Percentiles rank a stretch among this genome's conserved stretches.
These are phyloP conservation scores for Chrysemys picta DNA, from an alignment of 2,113 vertebrate genomes.

Conservation along the genomic window DNA sequence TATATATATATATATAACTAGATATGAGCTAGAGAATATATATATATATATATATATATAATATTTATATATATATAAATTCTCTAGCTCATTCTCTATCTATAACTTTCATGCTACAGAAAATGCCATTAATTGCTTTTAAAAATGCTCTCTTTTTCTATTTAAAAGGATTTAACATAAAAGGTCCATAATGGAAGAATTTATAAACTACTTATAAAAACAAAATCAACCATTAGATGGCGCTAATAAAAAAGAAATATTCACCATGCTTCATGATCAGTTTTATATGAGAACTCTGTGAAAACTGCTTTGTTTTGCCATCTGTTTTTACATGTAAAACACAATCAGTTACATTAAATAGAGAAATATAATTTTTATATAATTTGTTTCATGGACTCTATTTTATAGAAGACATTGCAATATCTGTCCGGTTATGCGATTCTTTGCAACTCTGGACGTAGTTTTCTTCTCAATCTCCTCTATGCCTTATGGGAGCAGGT, in stretches of 20 bases:
- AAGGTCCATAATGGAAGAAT: background rate
- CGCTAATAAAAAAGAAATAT: slow-evolving; percentile 77
- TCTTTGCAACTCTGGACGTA: background rate
- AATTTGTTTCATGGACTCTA: background rate
- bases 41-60: too few species aligned
- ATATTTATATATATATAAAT: background rate
- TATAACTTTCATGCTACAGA: background rate
- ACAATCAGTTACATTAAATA: accelerated
- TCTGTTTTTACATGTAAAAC: background rate
- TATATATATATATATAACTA: accelerated
- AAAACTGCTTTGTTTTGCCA: background rate
- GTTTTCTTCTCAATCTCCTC: background rate
- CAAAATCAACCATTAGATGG: slow-evolving; percentile 74
- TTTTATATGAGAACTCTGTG: background rate
- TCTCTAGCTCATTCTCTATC: background rate
- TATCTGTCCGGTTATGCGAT: background rate
- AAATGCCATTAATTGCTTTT: accelerated
- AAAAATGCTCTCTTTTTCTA: accelerated
- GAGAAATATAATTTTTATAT: accelerated
- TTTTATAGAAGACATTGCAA: background rate
- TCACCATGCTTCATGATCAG: accelerated
- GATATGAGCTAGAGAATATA: too few species aligned
- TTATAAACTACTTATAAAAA: slow-evolving; percentile 57
- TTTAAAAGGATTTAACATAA: accelerated
- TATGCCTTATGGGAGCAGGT: background rate